Conservation (phyloP, 1,140 invertebrate species). For the Ips typographus region DNA sequence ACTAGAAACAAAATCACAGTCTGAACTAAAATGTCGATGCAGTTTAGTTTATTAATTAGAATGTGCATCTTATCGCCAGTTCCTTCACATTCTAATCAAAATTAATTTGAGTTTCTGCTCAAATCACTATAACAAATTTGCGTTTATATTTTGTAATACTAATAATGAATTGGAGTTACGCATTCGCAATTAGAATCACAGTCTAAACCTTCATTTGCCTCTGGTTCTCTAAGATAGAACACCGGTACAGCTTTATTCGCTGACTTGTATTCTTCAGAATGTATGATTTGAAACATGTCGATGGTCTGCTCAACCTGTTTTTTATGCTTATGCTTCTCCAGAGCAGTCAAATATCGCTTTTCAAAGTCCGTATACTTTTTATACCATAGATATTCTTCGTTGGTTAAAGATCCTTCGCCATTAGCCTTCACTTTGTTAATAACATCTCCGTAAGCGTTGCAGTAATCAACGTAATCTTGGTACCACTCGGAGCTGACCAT, state of each 20-base stretch:
- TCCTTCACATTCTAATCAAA: too few relatives aligned
- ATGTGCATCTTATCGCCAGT: too few relatives aligned
- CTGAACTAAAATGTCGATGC: too few relatives aligned
- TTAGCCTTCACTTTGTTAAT: conserved; percentile 28
- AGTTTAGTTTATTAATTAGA: too few relatives aligned
- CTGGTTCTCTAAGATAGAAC: conserved; percentile 12
- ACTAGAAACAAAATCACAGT: too few relatives aligned
- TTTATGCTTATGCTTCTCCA: conserved; percentile 16
- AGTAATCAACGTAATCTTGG: conserved; percentile 38
- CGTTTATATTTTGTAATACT: too few relatives aligned
- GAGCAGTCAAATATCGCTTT: conserved; percentile 19
- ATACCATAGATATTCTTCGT: conserved; percentile 24
- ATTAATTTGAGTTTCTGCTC: too few relatives aligned
- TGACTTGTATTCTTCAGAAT: conserved; percentile 17
- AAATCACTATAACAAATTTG: too few relatives aligned
- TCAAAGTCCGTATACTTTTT: conserved; percentile 30
- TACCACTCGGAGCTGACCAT: conserved; percentile 35
- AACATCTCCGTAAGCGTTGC: conserved; percentile 31
- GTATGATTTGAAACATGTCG: conserved; percentile 27
- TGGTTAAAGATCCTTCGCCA: conserved; percentile 12
- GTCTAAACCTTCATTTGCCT: background rate
- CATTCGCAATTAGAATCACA: conserved; percentile 9
- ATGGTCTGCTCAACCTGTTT: background rate
- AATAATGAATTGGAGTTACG: too few relatives aligned
- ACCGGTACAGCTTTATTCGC: conserved; percentile 14